These are phyloP conservation scores for Nomada lathburiana DNA, from an alignment of 2,888 invertebrate genomes.

Conservation along the genomic window DNA sequence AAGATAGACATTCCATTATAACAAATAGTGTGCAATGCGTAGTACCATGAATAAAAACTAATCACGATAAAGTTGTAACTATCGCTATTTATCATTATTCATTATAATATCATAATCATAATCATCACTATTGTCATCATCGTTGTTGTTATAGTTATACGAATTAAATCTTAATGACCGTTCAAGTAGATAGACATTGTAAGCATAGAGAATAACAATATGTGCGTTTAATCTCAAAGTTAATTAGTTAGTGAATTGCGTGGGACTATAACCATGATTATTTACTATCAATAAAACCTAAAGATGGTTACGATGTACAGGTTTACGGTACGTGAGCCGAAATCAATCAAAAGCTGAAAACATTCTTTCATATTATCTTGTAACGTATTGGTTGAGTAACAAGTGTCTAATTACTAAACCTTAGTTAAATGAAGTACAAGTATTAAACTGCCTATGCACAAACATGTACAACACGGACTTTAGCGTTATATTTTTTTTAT, in stretches of 20 bases:
- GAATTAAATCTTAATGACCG: slow-evolving; percentile 63
- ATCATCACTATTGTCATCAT: slow-evolving; percentile 65
- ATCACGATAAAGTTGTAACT: slow-evolving; percentile 61
- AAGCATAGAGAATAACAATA: slow-evolving; percentile 59
- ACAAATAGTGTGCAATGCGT: slow-evolving; percentile 58
- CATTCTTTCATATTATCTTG: slow-evolving; percentile 31
- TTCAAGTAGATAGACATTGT: slow-evolving; percentile 71
- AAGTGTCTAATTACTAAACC: slow-evolving; percentile 33
- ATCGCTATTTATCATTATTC: slow-evolving; percentile 63
- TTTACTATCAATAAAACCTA: slow-evolving; percentile 60
- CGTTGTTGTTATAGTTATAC: slow-evolving; percentile 73
- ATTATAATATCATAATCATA: slow-evolving; percentile 59
- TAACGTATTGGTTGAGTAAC: slow-evolving; percentile 33
- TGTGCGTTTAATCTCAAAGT: slow-evolving; percentile 58
- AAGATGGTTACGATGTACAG: slow-evolving; percentile 61
- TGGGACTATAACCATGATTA: slow-evolving; percentile 65
- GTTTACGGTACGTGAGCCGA: slow-evolving; percentile 63
- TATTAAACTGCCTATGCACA: slow-evolving; percentile 62
- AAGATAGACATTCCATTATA: slow-evolving; percentile 69
- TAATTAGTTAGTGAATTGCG: slow-evolving; percentile 65
- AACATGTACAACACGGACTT: slow-evolving; percentile 43
- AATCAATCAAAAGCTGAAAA: slow-evolving; percentile 58
- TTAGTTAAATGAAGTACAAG: slow-evolving; percentile 51
- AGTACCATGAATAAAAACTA: slow-evolving; percentile 60
- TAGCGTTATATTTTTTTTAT: slow-evolving; percentile 27